phyloP scores from a whole-genome alignment of 2,797 vertebrate species.

The Leptoclinus maculatus region DNA sequence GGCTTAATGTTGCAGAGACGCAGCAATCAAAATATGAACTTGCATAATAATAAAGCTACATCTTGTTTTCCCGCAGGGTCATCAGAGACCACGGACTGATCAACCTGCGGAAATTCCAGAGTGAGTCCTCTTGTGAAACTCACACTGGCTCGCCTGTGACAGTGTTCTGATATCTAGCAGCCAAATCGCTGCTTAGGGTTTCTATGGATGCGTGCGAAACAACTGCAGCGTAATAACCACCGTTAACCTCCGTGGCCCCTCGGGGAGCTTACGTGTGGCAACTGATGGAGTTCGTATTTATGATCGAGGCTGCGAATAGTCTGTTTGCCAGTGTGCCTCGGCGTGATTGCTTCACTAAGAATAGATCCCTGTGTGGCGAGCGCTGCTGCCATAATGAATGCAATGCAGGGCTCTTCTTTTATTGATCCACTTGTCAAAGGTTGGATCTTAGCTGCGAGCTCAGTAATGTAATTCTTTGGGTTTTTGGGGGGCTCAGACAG shows the following conservation, averaged over 20 bases:
- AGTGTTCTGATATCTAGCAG: constrained; percentile 41
- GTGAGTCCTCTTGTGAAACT: constrained; percentile 85
- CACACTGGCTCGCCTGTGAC: background rate
- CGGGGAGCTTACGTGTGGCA: constrained; percentile 33
- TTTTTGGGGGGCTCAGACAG: constrained; percentile 31
- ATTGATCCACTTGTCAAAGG: constrained; percentile 68
- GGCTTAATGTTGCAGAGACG: constrained; percentile 21
- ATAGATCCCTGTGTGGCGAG: constrained; percentile 60
- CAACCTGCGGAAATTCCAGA: constrained; percentile 97
- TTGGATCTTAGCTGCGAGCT: constrained; percentile 45
- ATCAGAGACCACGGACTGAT: constrained; percentile 98
- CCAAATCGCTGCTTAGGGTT: constrained; percentile 49
- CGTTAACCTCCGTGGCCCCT: constrained; percentile 52
- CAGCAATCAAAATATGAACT: constrained; percentile 20
- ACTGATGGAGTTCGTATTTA: constrained; percentile 46
- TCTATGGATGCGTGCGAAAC: constrained; percentile 64
- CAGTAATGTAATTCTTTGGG: constrained; percentile 52
- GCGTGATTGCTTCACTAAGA: constrained; percentile 60
- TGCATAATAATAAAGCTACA: constrained; percentile 37
- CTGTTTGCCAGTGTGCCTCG: constrained; percentile 17
- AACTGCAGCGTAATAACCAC: constrained; percentile 49
- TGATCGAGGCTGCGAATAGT: constrained; percentile 44
- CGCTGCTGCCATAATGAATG: constrained; percentile 52
- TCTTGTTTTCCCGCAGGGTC: constrained; percentile 86
- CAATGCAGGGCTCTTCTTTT: constrained; percentile 49